Evolutionary conservation across 2,113 vertebrate species (phyloP).

Genomic region (Percina caprodes): DNA sequence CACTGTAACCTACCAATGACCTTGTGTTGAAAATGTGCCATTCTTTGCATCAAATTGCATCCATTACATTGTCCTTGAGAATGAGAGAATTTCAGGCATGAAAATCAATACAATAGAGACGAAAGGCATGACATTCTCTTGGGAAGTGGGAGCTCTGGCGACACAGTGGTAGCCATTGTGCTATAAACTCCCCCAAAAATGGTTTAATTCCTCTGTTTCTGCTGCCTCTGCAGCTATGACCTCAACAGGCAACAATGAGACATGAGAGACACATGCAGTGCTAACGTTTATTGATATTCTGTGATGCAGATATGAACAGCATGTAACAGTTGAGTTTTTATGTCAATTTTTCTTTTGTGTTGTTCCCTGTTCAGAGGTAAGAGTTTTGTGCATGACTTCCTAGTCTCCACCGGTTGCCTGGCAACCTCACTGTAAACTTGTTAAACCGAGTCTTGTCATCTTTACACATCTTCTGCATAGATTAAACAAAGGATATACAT

Average conservation of each 20-base stretch:
- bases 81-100: slow-evolving; percentile 72
- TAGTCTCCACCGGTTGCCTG: too few relatives aligned
- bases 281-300: slow-evolving; percentile 1
- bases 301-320: slow-evolving; percentile 21
- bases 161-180: slow-evolving; percentile 74
- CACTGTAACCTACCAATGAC: slow-evolving; percentile 63
- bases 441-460: too few relatives aligned
- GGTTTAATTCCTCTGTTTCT: slow-evolving; percentile 55
- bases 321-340: background rate
- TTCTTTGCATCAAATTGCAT: slow-evolving; percentile 71
- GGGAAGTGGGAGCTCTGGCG: slow-evolving; percentile 68
- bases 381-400: too few relatives aligned
- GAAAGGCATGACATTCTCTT: slow-evolving; percentile 69
- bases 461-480: too few relatives aligned
- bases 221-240: slow-evolving; percentile 48
- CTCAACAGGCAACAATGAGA: slow-evolving; percentile 47
- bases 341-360: slow-evolving; percentile 33
- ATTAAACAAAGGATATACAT: too few relatives aligned
- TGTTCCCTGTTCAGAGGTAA: slow-evolving; percentile 14
- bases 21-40: slow-evolving; percentile 64
- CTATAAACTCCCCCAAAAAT: slow-evolving; percentile 53
- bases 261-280: background rate
- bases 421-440: too few relatives aligned
- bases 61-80: slow-evolving; percentile 76
- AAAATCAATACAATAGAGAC: slow-evolving; percentile 74